Base-by-base conservation (phyloP, 2,113 vertebrate genomes). In the Coturnix japonica region DNA sequence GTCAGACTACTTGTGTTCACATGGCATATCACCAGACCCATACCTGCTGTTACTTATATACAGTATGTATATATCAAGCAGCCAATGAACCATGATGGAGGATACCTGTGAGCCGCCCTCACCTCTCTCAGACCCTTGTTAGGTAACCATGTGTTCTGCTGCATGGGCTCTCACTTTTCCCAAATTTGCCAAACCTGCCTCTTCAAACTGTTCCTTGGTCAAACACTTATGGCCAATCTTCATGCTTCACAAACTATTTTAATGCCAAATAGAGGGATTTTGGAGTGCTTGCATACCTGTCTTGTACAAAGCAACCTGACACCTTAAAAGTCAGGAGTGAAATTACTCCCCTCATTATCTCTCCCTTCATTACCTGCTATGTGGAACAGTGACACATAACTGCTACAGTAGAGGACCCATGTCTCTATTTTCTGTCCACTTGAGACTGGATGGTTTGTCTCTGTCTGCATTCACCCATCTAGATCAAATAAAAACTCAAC, bases 401-500 rank as follows among this genome's bases (percentile, higher is more conserved):
- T 85, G 39, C 39, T 33, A 13, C 31, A 72, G 26, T 46, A 3
- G 44, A 76, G 46, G 41, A 91, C 56, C 79, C 21, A 37, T 53
- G 43, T 63, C 81, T 87, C 51, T 78, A 35, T 69, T 94, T 94
- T 87, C 72, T 59, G 81, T 76, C 71, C 81, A 83, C 86, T 94
- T 66, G 84, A 92, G 85, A 87, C 63, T 75, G 70, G 75, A 72
- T 61, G 53, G 17, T 91, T 96, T 94, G n/a, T 71, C 85, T 96
- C 91, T 90, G 94, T 82, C 83, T 91, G 46, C 56, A 86, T 88
- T 90, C 87, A 79, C 59, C 84, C 75, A 64, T 25, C 67, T 74
- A 95, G 90, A 84, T 3, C 44, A 95, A 96, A 96, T 90, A 91
- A 80, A 76, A 92, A 77, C 81, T 76, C 43, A 69, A 30, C 37